phyloP scores from a whole-genome alignment of 2,888 invertebrate genomes.

The Itoplectis maculator region DNA sequence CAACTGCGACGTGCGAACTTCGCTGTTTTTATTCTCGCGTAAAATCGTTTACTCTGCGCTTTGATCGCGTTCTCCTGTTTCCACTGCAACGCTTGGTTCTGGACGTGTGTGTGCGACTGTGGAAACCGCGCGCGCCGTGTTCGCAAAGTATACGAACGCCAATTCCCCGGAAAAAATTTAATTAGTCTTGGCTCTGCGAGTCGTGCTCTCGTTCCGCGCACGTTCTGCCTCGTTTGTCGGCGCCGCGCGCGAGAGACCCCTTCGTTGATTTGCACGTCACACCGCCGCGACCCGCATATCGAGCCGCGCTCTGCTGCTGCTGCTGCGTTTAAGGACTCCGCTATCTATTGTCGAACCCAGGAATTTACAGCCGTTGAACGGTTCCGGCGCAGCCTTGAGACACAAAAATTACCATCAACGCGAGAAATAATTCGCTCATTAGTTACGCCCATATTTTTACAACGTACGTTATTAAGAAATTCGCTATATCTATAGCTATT shows the following conservation, averaged over 20 bases:
- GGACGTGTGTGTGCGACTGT: no score
- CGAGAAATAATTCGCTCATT: not conserved
- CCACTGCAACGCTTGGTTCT: not conserved
- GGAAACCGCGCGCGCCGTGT: no score
- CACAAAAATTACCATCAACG: not conserved
- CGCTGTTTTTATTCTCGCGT: constrained; percentile 66
- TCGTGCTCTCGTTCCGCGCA: constrained; percentile 26
- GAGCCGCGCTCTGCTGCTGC: no score
- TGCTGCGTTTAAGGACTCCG: constrained; percentile 5
- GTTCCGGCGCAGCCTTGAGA: no score
- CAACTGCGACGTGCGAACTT: constrained; percentile 62
- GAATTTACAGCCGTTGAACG: not conserved
- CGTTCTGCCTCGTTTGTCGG: constrained; percentile 58
- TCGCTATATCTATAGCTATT: no score
- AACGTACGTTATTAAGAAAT: no score
- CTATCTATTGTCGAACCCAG: constrained; percentile 15
- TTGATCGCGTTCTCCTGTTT: constrained; percentile 23
- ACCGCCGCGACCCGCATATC: constrained; percentile 2
- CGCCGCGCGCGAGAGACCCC: no score
- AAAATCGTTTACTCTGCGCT: constrained; percentile 71
- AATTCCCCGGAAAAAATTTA: constrained; percentile 47
- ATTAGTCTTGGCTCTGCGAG: constrained; percentile 40
- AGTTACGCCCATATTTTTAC: not conserved
- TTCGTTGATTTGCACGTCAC: constrained; percentile 45
- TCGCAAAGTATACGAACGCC: constrained; percentile 10